Evolutionary conservation across 2,797 vertebrate species (phyloP), one percentile per base, ranked within the genome.

Genomic region (Anolis apletophallus): DNA sequence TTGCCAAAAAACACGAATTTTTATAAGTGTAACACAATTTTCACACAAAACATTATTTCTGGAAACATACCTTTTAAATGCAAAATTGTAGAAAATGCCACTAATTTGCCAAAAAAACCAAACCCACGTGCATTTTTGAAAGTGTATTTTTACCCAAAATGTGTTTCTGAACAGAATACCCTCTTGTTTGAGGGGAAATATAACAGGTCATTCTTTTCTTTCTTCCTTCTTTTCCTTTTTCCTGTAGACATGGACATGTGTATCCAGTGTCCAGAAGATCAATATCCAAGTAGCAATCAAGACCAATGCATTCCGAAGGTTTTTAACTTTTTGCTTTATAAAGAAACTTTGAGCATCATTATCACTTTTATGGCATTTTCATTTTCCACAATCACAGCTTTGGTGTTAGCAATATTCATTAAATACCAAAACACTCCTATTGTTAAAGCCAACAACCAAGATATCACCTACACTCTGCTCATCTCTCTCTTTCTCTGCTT

Each of bases 401-500:
- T 85, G 64, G 64, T 79, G 1, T 29, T 85, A 7, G 12, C 50
- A 2, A 78, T 85, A 55, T 85, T 85, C 52, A 23, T 85, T 78
- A 79, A 79, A 14, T 57, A 85, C 34, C 64, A 34, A 12, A n/a
- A 71, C 32, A 85, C 84, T 46, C 84, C 84, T 7, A 85, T 85
- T 14, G 16, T 85, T 29, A 85, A 50, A 71, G 84, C 84, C 52
- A 85, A 85, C 17, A 79, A 85, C 40, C 26, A 34, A 11, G 52
- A 67, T 9, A 75, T 85, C 26, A 85, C 64, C 26, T 85, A 79
- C 26, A 32, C 17, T 46, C 83, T 85, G 0, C 83, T 78, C 16
- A 40, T 85, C n/a, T 76, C 85, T n/a, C 85, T 89, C 21, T 50
- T 89, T 61, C 77, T 89, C 85, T 75, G 82, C 72, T 84, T 84